Evolutionary conservation across 1,140 invertebrate species (phyloP).

Genomic region (Panagrolaimus sp.): DNA sequence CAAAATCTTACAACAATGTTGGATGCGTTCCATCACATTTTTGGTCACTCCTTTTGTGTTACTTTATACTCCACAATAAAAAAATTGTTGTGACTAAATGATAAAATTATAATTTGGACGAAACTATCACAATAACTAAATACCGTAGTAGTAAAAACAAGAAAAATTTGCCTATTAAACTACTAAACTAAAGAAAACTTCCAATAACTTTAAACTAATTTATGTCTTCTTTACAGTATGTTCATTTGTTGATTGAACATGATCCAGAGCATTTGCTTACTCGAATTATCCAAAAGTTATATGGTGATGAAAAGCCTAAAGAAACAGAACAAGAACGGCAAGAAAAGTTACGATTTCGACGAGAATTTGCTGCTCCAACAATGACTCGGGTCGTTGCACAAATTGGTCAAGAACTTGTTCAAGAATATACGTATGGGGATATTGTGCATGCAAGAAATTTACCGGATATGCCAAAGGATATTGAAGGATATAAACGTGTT

Average conservation of each 20-base stretch:
- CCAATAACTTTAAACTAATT: too few relatives aligned
- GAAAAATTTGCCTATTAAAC: too few relatives aligned
- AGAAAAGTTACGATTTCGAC: constrained; percentile 44
- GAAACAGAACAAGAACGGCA: constrained; percentile 44
- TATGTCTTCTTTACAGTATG: constrained; percentile 54
- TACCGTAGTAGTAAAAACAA: too few relatives aligned
- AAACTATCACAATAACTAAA: too few relatives aligned
- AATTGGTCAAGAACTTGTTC: constrained; percentile 57
- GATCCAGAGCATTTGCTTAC: constrained; percentile 41
- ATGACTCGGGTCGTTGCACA: constrained; percentile 55
- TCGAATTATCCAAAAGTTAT: constrained; percentile 46
- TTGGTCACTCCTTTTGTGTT: too few relatives aligned
- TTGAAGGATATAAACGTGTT: constrained; percentile 58
- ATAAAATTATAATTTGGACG: too few relatives aligned
- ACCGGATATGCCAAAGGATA: constrained; percentile 56
- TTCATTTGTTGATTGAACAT: constrained; percentile 57
- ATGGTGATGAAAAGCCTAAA: constrained; percentile 51
- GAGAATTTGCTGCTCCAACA: constrained; percentile 46
- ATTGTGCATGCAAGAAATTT: constrained; percentile 58
- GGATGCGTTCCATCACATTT: too few relatives aligned
- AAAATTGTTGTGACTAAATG: too few relatives aligned
- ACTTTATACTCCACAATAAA: too few relatives aligned
- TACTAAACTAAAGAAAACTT: too few relatives aligned
- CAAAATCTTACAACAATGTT: too few relatives aligned
- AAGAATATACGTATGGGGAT: constrained; percentile 56